Evolutionary conservation across 92 coral and sea anemone species (phyloP).

Genomic region (Virgularia gustaviana): DNA sequence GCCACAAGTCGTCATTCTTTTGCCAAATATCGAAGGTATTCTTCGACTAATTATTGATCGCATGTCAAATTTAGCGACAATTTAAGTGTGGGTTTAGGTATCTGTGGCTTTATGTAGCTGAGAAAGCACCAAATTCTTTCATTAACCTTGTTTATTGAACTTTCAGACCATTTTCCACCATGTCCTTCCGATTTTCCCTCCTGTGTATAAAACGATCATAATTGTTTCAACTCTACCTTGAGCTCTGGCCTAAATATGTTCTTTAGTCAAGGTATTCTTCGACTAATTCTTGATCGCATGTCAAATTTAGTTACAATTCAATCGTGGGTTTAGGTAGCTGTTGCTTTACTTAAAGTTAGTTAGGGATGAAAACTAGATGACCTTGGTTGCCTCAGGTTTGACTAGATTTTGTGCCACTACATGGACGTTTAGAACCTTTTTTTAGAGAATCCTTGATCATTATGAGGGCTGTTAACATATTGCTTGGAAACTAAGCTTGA

Average conservation of each 20-base stretch:
- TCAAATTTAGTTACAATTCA: no score
- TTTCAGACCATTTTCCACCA: background rate
- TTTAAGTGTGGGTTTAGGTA: background rate
- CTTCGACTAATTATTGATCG: background rate
- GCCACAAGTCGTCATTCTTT: constrained; percentile 12
- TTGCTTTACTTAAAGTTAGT: background rate
- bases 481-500: no score
- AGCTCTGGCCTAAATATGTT: constrained; percentile 2
- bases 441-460: no score
- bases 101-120: background rate
- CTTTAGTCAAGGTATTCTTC: background rate
- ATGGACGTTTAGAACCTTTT: no score
- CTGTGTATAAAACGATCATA: background rate
- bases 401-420: no score
- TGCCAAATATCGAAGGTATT: constrained; percentile 9
- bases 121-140: constrained; percentile 20
- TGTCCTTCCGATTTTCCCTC: constrained; percentile 4
- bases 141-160: background rate
- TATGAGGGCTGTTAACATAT: no score
- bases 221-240: background rate
- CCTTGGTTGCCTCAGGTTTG: no score
- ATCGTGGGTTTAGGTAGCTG: background rate
- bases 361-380: no score
- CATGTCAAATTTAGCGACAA: no score
- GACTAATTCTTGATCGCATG: background rate